phyloP scores from a whole-genome alignment of 92 coral and sea anemone species.

The Phenganax subtilis region DNA sequence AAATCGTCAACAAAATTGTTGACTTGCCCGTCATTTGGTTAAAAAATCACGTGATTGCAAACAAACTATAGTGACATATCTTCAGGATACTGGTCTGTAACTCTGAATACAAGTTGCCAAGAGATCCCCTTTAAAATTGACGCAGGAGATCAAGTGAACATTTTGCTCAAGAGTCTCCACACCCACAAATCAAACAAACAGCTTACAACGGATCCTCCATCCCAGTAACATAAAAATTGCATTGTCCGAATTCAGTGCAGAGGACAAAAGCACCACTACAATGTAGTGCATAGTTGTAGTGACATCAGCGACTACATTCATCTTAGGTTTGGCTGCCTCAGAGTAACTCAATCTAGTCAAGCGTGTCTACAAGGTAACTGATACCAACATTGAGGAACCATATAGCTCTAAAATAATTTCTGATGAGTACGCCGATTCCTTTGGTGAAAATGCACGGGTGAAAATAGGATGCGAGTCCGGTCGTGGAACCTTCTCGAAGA shows the following conservation, averaged over 20 bases:
- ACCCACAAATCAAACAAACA: conserved; percentile 16
- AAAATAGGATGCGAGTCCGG: background rate
- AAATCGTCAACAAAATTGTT: no score
- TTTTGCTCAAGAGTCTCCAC: conserved; percentile 26
- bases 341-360: conserved; percentile 1
- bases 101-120: conserved; percentile 20
- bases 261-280: background rate
- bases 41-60: no score
- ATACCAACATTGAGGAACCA: background rate
- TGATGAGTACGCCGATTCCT: conserved; percentile 26
- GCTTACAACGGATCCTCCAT: conserved; percentile 21
- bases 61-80: background rate
- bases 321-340: background rate
- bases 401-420: no score
- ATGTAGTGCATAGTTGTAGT: background rate
- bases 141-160: conserved; percentile 24
- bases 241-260: conserved; percentile 15
- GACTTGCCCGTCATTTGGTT: no score
- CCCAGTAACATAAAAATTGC: conserved; percentile 19
- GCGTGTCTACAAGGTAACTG: conserved; percentile 19
- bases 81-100: conserved; percentile 30
- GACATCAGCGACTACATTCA: background rate
- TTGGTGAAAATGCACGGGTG: conserved; percentile 3
- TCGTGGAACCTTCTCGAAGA: conserved; percentile 10
- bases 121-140: conserved; percentile 18